These are phyloP conservation scores for Todiramphus chloris DNA, from an alignment of 2,113 vertebrate species.

Conservation along the genomic window DNA sequence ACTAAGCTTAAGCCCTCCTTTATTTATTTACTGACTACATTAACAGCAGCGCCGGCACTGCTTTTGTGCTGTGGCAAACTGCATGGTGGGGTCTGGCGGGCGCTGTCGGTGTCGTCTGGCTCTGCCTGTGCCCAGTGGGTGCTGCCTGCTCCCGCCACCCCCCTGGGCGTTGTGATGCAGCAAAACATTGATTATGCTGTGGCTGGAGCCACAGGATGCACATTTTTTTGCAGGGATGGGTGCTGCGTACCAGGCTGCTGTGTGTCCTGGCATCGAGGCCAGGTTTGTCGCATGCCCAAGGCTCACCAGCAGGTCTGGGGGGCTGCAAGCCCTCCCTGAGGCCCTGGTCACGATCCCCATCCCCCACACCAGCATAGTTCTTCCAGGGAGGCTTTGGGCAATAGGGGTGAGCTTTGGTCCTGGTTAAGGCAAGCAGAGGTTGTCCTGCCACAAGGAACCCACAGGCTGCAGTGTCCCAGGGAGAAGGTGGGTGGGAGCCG, in stretches of 20 bases:
- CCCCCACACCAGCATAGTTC: background rate
- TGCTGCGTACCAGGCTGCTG: fast-evolving
- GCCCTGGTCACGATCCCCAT: too few relatives aligned
- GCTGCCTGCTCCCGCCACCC: background rate
- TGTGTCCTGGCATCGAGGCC: fast-evolving
- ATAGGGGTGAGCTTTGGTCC: background rate
- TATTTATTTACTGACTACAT: conserved; percentile 87
- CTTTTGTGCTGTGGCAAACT: conserved; percentile 20
- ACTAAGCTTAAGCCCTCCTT: conserved; percentile 80
- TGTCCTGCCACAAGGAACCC: background rate
- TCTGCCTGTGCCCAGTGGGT: fast-evolving
- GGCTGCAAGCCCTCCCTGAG: fast-evolving
- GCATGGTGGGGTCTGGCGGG: background rate
- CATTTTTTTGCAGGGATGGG: background rate
- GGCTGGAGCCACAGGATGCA: background rate
- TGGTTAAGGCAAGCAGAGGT: fast-evolving
- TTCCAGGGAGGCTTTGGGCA: background rate
- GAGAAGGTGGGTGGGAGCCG: background rate
- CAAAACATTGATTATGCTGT: fast-evolving
- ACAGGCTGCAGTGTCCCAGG: fast-evolving
- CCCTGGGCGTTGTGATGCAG: background rate
- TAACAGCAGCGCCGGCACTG: conserved; percentile 61
- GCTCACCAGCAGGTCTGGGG: background rate
- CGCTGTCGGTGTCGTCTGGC: background rate
- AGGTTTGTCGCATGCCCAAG: fast-evolving